These are phyloP conservation scores for Melolontha melolontha DNA, from an alignment of 2,888 invertebrate species.

Conservation along the genomic window DNA sequence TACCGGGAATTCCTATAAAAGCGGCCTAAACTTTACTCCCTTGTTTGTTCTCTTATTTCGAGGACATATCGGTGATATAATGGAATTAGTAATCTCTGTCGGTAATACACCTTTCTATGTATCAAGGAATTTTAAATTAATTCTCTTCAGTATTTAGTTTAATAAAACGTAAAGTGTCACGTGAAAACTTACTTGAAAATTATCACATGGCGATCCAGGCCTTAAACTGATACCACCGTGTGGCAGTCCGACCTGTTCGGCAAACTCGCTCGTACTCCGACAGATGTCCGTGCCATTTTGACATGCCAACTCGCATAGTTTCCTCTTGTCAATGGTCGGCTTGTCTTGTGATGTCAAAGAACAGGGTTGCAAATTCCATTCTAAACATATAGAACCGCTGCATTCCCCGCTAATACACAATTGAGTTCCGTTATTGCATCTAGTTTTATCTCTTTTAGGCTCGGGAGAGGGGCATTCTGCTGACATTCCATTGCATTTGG, in stretches of 20 bases:
- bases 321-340: conserved; percentile 82
- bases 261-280: conserved; percentile 90
- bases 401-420: conserved; percentile 92
- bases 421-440: conserved; percentile 93
- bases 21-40: too few relatives aligned
- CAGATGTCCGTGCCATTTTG: conserved; percentile 86
- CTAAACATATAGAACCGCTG: conserved; percentile 93
- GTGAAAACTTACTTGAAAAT: conserved; percentile 82
- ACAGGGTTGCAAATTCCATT: conserved; percentile 95
- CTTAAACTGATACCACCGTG: conserved; percentile 86
- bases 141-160: too few relatives aligned
- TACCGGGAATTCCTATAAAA: too few relatives aligned
- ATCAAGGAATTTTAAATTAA: too few relatives aligned
- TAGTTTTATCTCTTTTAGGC: conserved; percentile 88
- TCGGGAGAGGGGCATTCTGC: conserved; percentile 90
- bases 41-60: too few relatives aligned
- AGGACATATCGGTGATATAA: too few relatives aligned
- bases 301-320: conserved; percentile 97
- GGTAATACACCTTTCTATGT: too few relatives aligned
- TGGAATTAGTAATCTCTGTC: too few relatives aligned
- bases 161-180: too few relatives aligned
- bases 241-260: conserved; percentile 78
- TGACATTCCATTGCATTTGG: conserved; percentile 86
- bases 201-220: conserved; percentile 98
- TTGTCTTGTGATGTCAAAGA: conserved; percentile 87